Conservation (phyloP, 2,797 vertebrate genomes). For the Hydrophis major region DNA sequence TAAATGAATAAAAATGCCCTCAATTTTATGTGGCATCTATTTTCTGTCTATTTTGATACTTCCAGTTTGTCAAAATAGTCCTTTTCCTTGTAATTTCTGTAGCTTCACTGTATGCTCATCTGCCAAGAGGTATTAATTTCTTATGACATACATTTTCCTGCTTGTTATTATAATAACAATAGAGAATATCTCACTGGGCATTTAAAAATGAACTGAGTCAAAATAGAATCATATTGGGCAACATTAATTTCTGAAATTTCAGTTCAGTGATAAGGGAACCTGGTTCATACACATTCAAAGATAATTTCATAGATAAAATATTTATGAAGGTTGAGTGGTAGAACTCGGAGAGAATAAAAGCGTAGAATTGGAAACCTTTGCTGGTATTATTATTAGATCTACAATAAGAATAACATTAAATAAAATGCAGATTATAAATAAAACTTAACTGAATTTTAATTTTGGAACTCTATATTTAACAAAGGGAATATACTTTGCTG, state of each 20-base stretch:
- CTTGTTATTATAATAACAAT: slow-evolving; percentile 59
- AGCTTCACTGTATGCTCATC: slow-evolving; percentile 19
- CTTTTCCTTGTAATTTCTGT: slow-evolving; percentile 47
- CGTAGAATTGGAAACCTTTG: slow-evolving; percentile 67
- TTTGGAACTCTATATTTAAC: slow-evolving; percentile 66
- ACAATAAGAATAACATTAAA: slow-evolving; percentile 65
- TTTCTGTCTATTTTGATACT: neutral
- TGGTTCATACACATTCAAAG: slow-evolving; percentile 67
- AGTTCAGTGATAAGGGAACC: slow-evolving; percentile 64
- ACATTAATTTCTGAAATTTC: slow-evolving; percentile 64
- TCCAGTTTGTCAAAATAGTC: slow-evolving; percentile 9
- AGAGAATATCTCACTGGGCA: slow-evolving; percentile 57
- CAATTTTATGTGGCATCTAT: neutral
- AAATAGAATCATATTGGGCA: slow-evolving; percentile 67
- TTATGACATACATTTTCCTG: slow-evolving; percentile 53
- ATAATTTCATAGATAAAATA: slow-evolving; percentile 65
- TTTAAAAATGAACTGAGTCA: slow-evolving; percentile 62
- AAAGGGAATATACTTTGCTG: slow-evolving; percentile 72
- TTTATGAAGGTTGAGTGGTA: slow-evolving; percentile 57
- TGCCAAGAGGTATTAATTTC: slow-evolving; percentile 39
- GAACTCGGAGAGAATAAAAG: slow-evolving; percentile 65
- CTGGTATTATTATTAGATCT: slow-evolving; percentile 59
- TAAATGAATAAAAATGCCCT: neutral
- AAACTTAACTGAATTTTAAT: slow-evolving; percentile 70
- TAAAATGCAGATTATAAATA: slow-evolving; percentile 67